A percentile compares a stretch with the other conserved stretches of the same genome.
These are phyloP conservation scores for Chlorospingus semifuscus DNA, from an alignment of 2,797 vertebrate genomes.

Conservation along the genomic window DNA sequence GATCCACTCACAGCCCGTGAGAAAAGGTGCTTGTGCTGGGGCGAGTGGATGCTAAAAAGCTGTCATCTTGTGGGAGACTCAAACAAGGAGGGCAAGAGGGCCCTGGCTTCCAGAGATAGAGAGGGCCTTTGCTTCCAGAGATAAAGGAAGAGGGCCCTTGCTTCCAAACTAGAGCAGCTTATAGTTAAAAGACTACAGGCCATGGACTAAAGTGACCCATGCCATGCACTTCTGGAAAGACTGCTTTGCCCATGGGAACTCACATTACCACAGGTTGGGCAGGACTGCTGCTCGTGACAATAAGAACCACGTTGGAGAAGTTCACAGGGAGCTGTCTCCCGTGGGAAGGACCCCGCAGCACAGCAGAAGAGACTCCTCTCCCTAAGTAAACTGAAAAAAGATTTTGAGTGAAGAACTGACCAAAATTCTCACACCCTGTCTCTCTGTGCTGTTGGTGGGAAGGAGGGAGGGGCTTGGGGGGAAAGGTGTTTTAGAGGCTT, in stretches of 20 bases:
- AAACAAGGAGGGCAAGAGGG: not conserved
- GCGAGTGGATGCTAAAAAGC: not conserved
- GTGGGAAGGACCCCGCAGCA: accelerated
- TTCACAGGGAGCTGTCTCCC: not conserved
- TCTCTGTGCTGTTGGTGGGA: not conserved
- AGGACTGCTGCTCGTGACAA: accelerated
- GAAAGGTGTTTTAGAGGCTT: not conserved
- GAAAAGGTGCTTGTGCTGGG: not conserved
- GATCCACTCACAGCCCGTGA: not conserved
- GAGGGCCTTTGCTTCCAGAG: not conserved
- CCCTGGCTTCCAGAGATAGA: not conserved
- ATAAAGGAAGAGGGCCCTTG: not conserved
- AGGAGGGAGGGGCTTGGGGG: not conserved
- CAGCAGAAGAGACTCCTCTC: not conserved
- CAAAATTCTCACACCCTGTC: not conserved
- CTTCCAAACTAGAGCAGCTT: not conserved
- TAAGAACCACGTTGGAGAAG: not conserved
- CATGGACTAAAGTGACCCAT: not conserved
- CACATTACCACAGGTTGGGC: accelerated
- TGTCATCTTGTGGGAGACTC: not conserved
- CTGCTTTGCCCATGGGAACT: not conserved
- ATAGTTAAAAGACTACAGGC: not conserved
- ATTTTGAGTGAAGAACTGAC: not conserved
- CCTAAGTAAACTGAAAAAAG: not conserved
- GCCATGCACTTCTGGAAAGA: not conserved